Conservation (phyloP, 1,140 invertebrate species). For the Hylaeus volcanicus region DNA sequence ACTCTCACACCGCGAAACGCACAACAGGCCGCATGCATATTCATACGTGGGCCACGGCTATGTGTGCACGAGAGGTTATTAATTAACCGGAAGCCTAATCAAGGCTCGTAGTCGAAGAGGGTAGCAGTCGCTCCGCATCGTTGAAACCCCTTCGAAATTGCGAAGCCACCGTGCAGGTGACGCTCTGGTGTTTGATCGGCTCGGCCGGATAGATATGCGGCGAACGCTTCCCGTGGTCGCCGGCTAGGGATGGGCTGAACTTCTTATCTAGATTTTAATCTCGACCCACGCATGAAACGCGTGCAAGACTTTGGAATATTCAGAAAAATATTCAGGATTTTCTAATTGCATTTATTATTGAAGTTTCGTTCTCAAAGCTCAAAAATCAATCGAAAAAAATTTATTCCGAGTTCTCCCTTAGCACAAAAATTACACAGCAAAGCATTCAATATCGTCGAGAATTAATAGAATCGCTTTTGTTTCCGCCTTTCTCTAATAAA, state of each 20-base stretch:
- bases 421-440: no score
- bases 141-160: constrained; percentile 66
- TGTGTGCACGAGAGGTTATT: constrained; percentile 80
- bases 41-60: constrained; percentile 74
- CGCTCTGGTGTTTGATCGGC: constrained; percentile 55
- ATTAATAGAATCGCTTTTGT: no score
- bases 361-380: no score
- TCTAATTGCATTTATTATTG: no score
- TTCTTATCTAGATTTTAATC: no score
- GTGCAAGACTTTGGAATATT: no score
- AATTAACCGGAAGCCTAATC: constrained; percentile 81
- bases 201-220: constrained; percentile 52
- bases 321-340: no score
- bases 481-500: constrained; percentile 5
- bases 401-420: no score
- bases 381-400: no score
- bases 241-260: background rate
- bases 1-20: constrained; percentile 73
- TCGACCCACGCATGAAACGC: no score
- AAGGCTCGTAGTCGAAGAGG: constrained; percentile 77
- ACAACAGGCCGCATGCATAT: constrained; percentile 78
- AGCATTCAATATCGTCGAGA: no score
- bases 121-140: constrained; percentile 65
- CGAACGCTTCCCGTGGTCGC: constrained; percentile 3
- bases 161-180: constrained; percentile 61